A percentile compares a stretch with the other conserved stretches of the same genome.
phyloP scores from a whole-genome alignment of 1,140 invertebrate genomes.

The Bombyx mori region DNA sequence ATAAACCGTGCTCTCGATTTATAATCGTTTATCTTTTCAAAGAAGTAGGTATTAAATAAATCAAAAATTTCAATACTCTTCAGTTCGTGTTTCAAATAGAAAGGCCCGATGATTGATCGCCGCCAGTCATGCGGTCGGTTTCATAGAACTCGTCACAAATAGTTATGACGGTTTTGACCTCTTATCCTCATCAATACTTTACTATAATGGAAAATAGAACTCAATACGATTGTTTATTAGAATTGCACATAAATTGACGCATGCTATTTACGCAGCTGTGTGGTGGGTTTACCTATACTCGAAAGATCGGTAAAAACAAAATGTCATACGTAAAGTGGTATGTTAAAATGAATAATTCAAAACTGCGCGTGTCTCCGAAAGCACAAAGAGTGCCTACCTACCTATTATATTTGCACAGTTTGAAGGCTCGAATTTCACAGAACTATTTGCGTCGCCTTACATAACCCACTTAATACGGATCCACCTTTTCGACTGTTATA shows the following conservation, averaged over 20 bases:
- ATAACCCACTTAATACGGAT: constrained; percentile 10
- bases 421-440: constrained; percentile 7
- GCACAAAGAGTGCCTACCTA: too few relatives aligned
- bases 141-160: not conserved
- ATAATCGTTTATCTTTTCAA: too few relatives aligned
- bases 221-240: constrained; percentile 20
- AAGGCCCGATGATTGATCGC: constrained; percentile 20
- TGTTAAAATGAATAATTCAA: constrained; percentile 36
- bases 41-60: too few relatives aligned
- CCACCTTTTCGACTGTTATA: constrained; percentile 8
- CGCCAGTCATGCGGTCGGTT: constrained; percentile 22
- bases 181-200: constrained; percentile 22
- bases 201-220: constrained; percentile 18
- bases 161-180: constrained; percentile 32
- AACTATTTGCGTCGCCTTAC: constrained; percentile 5
- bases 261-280: constrained; percentile 9
- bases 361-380: constrained; percentile 11
- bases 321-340: constrained; percentile 27
- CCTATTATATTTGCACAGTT: constrained; percentile 16
- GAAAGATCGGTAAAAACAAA: constrained; percentile 23
- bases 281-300: constrained; percentile 26
- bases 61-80: too few relatives aligned
- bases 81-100: too few relatives aligned
- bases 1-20: too few relatives aligned
- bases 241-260: constrained; percentile 18